Conservation (phyloP, 2,797 vertebrate species). For the Chelidonichthys spinosus region DNA sequence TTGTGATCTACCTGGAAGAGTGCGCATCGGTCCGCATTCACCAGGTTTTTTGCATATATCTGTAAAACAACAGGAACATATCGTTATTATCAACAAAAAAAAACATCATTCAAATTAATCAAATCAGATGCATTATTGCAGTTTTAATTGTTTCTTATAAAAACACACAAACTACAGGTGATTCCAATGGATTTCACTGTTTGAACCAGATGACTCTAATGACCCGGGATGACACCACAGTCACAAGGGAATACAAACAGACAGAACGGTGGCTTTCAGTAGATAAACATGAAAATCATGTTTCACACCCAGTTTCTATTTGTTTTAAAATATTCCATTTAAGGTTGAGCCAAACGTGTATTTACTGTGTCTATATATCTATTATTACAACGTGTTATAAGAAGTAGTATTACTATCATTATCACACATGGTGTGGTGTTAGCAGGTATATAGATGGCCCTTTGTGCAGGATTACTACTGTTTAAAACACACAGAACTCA, state of each 20-base stretch:
- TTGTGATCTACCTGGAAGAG: conserved; percentile 99
- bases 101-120: background rate
- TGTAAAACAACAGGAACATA: conserved; percentile 67
- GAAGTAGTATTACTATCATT: background rate
- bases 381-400: background rate
- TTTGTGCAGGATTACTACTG: conserved; percentile 22
- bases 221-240: conserved; percentile 55
- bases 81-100: conserved; percentile 30
- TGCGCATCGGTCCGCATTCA: conserved; percentile 98
- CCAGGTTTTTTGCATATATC: conserved; percentile 99
- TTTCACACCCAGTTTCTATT: conserved; percentile 24
- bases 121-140: conserved; percentile 2
- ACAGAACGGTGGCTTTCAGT: conserved; percentile 46
- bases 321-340: conserved; percentile 23
- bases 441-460: background rate
- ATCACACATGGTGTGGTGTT: too few species aligned
- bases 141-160: conserved; percentile 20
- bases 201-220: conserved; percentile 55
- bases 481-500: conserved; percentile 49
- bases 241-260: conserved; percentile 53
- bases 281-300: conserved; percentile 37
- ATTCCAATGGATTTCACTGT: conserved; percentile 45
- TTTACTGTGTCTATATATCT: conserved; percentile 1
- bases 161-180: conserved; percentile 33
- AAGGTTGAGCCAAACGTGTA: conserved; percentile 18